Evolutionary conservation across 2,113 vertebrate genomes (phyloP), one percentile per base, ranked within the genome.

Genomic region (Alces alces): DNA sequence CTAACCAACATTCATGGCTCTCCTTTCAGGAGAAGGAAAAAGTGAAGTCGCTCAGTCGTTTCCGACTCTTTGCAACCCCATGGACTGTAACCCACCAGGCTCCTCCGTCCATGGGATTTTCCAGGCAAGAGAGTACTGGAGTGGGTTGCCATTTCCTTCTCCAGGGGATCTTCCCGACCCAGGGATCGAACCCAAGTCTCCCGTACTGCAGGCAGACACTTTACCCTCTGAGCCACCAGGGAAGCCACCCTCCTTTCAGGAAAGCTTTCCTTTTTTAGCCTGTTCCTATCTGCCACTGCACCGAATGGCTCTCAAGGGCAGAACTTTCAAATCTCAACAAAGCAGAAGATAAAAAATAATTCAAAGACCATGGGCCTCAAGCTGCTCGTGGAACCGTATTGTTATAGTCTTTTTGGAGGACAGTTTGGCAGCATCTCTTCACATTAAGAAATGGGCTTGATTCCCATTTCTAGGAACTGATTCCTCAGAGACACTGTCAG

Each of bases 391-490:
- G 61, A 58, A 57, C 39, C 6, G 0, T 80, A 28, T 2, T 19
- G 8, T 47, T 45, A 58, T 3, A 2, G 43, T 61, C 11, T 82
- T 89, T 89, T 50, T 45, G 36, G 79, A 82, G 52, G 84, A 36
- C 27, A 3, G 0, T 36, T 0, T n/a, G 60, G 47, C 21, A 47
- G 9, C n/a, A 17, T 50, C 57, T 64, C 70, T 66, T 47, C 19
- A 70, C 52, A 36, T 43, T 36, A 55, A 55, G 36, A 79, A 79
- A 66, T 23, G 30, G 47, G 50, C 17, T 36, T 50, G n/a, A 54
- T 2, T 17, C 7, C 4, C 30, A 5, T 0, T 16, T 19, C 43
- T 13, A n/a, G 39, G 28, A 64, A 50, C 2, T 10, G 12, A 45
- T 15, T 47, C 91, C 78, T 70, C 28, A 13, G 50, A 91, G 33